Percentiles rank a stretch among this genome's conserved stretches.
Evolutionary conservation across 2,113 vertebrate genomes (phyloP).

Genomic region (Neoarius graeffei): DNA sequence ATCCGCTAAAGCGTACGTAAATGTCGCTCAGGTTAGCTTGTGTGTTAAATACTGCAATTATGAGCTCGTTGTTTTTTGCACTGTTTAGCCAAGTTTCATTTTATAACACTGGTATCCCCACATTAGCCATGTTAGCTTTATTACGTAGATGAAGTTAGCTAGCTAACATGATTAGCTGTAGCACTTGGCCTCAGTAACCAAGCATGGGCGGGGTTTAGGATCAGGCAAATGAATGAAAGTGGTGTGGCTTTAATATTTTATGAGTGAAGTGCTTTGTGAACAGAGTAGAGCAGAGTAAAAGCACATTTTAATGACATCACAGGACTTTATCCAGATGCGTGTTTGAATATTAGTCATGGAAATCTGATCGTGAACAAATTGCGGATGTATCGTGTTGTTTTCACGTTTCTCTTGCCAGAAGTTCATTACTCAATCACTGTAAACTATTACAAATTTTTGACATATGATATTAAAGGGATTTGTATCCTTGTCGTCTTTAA

Average conservation of each 20-base stretch:
- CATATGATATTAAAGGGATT: not conserved
- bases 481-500: not conserved
- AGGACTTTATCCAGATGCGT: not conserved
- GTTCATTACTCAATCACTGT: not conserved
- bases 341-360: not conserved
- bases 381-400: not conserved
- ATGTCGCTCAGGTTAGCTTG: not conserved
- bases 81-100: not conserved
- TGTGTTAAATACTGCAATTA: not conserved
- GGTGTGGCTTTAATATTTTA: not conserved
- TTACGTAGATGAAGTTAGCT: not conserved
- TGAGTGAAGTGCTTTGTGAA: not conserved
- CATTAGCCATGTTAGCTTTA: not conserved
- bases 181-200: not conserved
- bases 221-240: not conserved
- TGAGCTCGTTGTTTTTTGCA: not conserved
- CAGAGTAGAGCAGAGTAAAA: too few relatives aligned
- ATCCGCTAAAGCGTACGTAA: too few relatives aligned
- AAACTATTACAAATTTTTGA: slow-evolving; percentile 5
- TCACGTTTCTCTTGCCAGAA: not conserved
- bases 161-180: not conserved
- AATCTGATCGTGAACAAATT: not conserved
- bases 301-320: not conserved
- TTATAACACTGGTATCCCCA: not conserved
- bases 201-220: not conserved